A percentile compares a stretch with the other conserved stretches of the same genome.
phyloP scores from a whole-genome alignment of 2,113 vertebrate genomes.

The Arenaria interpres region DNA sequence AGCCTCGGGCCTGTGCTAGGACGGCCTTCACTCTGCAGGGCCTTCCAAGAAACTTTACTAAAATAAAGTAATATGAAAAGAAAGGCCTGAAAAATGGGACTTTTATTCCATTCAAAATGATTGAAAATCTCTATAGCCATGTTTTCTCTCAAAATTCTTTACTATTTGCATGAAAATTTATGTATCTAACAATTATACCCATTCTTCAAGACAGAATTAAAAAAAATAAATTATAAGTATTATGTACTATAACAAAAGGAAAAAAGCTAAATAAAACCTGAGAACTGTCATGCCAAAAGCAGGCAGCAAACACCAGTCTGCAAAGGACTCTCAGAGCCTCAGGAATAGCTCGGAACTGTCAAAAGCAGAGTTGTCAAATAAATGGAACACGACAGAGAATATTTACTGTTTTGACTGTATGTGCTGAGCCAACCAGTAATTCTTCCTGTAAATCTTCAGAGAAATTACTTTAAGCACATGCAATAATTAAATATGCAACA shows the following conservation, averaged over 20 bases:
- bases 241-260: background rate
- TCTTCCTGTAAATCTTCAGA: background rate
- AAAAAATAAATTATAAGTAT: background rate
- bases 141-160: background rate
- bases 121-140: background rate
- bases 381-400: background rate
- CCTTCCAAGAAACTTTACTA: background rate
- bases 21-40: background rate
- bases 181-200: background rate
- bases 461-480: background rate
- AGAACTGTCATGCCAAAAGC: background rate
- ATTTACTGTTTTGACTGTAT: background rate
- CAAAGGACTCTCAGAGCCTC: background rate
- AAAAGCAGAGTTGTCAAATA: background rate
- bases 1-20: background rate
- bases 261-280: background rate
- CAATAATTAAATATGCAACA: background rate
- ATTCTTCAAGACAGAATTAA: background rate
- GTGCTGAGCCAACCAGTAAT: background rate
- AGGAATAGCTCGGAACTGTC: background rate
- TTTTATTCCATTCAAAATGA: background rate
- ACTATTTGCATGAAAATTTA: background rate
- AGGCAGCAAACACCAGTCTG: background rate
- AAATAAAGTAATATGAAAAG: background rate
- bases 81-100: background rate